Evolutionary conservation across 2,888 invertebrate genomes (phyloP), one percentile per base, ranked within the genome.

Genomic region (Dusona sp.): DNA sequence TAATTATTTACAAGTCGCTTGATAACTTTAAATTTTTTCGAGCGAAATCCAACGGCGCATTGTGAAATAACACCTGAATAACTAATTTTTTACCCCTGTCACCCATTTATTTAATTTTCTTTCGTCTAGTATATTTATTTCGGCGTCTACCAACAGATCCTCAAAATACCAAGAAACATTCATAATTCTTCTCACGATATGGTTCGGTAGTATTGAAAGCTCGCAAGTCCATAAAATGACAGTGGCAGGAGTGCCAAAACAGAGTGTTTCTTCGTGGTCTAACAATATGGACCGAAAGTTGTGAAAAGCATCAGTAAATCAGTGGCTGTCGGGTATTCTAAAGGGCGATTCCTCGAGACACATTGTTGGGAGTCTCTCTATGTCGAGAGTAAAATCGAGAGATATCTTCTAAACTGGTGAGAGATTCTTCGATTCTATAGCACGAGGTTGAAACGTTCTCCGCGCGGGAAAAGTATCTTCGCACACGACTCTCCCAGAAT

Each of bases 401-500:
- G 19, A 57, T 74, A 54, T 64, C 36, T 54, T 54, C 22, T 42
- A 54, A 38, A 33, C 36, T 22, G 25, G 22, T 9, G 29, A 65
- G 75, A 57, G 22, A 38, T 33, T 57, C 68, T 82, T 57, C 22
- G 75, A 74, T 81, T 81, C 42, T 57, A 68, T 45, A 77, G 38
- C 42, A 64, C 42, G 72, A 78, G 65, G 38, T 61, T 48, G 42
- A 64, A 72, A 72, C 83, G 54, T 72, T 77, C 68, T 36, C 22
- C 42, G 16, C 51, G 51, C 54, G 48, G 45, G 22, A 65, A 83
- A 83, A 83, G 73, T 79, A 42, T 25, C n/a, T 48, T 29, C 83
- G 77, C 83, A 65, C 83, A 67, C 83, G 65, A 83, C 22, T 79
- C 83, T 36, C 65, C 83, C n/a, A 79, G 33, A 11, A 83, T 73